These are phyloP conservation scores for Cheilosia soror DNA, from an alignment of 2,888 invertebrate species.

Conservation along the genomic window DNA sequence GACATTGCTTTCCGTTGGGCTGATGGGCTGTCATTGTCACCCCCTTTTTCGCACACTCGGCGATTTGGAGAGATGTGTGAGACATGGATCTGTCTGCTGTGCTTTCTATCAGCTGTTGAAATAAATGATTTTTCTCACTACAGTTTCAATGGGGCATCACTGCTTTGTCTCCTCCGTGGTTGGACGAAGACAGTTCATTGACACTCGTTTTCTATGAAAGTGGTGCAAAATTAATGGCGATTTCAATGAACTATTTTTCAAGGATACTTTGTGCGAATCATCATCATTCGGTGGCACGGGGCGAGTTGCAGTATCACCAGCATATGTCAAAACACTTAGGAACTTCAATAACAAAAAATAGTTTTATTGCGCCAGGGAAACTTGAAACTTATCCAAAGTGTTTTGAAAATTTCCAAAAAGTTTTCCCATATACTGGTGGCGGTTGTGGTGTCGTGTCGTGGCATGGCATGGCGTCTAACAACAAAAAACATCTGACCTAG, in stretches of 20 bases:
- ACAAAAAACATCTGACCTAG: conserved; percentile 46
- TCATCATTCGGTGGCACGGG: conserved; percentile 27
- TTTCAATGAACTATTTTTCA: conserved; percentile 19
- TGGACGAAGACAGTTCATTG: conserved; percentile 51
- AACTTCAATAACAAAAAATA: conserved; percentile 66
- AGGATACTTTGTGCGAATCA: conserved; percentile 26
- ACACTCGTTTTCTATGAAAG: conserved; percentile 20
- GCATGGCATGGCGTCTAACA: conserved; percentile 34
- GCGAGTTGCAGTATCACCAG: conserved; percentile 37
- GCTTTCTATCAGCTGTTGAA: conserved; percentile 64
- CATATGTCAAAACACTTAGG: conserved; percentile 71
- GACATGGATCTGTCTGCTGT: conserved; percentile 43
- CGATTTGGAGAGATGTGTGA: not conserved
- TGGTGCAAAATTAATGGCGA: conserved; percentile 45
- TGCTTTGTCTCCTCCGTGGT: conserved; percentile 7
- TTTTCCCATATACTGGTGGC: conserved; percentile 35
- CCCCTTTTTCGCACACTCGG: conserved; percentile 55
- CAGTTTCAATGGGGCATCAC: conserved; percentile 46
- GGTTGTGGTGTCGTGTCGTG: conserved; percentile 31
- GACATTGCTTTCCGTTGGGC: conserved; percentile 58
- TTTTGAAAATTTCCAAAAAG: conserved; percentile 42
- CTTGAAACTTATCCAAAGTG: conserved; percentile 70
- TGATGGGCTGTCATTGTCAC: conserved; percentile 47
- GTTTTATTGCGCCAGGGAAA: conserved; percentile 67
- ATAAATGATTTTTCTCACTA: conserved; percentile 47